Conservation (phyloP, 2,888 invertebrate species). For the Eudemis profundana region DNA sequence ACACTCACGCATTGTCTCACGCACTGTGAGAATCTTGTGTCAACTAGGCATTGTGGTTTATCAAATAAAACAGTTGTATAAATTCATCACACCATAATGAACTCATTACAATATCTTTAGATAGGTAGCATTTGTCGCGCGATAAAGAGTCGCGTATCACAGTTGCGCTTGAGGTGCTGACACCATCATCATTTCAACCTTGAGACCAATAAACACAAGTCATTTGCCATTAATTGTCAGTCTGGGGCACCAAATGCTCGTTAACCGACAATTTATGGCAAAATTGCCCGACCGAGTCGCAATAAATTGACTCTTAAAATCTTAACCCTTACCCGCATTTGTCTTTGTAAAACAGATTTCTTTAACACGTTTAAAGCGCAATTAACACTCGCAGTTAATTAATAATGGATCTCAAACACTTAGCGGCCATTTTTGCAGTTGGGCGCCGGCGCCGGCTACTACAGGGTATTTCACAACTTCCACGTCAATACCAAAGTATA, state of each 20-base stretch:
- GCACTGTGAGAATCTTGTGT: background rate
- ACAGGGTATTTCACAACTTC: too few species aligned
- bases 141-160: too few species aligned
- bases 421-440: conserved; percentile 24
- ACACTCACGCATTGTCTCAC: conserved; percentile 1
- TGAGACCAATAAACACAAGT: background rate
- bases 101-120: too few species aligned
- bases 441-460: background rate
- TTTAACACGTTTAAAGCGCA: conserved; percentile 38
- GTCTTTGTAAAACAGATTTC: conserved; percentile 38
- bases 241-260: background rate
- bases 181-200: too few species aligned
- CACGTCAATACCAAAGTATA: too few species aligned
- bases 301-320: background rate
- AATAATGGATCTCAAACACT: conserved; percentile 43
- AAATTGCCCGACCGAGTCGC: background rate
- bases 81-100: too few species aligned
- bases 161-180: too few species aligned
- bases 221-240: background rate
- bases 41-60: too few species aligned
- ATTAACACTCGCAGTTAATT: conserved; percentile 37
- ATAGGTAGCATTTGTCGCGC: too few species aligned
- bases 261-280: background rate
- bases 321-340: conserved; percentile 14
- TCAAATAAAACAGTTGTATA: too few species aligned